Conservation (phyloP, 2,113 vertebrate species). For the Empidonax traillii region DNA sequence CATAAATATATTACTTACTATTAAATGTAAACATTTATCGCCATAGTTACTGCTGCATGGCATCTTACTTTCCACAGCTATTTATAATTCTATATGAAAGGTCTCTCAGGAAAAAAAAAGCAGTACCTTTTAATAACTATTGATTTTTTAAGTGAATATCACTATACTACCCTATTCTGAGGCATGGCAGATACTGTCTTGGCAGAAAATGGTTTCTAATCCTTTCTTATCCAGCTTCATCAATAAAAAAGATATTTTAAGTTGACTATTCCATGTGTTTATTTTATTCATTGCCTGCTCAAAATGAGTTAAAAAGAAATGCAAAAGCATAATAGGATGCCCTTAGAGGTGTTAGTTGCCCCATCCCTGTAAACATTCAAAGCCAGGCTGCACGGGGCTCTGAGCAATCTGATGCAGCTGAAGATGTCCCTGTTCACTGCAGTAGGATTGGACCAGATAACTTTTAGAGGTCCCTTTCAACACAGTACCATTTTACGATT, state of each 20-base stretch:
- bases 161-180: not conserved
- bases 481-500: not conserved
- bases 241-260: not conserved
- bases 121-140: not conserved
- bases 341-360: not conserved
- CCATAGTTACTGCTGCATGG: not conserved
- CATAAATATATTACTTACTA: not conserved
- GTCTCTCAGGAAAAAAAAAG: not conserved
- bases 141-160: not conserved
- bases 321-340: not conserved
- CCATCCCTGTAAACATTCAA: not conserved
- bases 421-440: not conserved
- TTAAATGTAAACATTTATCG: not conserved
- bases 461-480: not conserved
- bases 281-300: not conserved
- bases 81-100: not conserved
- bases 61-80: not conserved
- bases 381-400: rapidly evolving
- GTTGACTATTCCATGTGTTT: not conserved
- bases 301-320: not conserved
- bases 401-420: not conserved
- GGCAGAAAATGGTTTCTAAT: not conserved
- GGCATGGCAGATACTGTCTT: not conserved
- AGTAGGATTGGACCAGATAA: not conserved
- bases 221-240: not conserved